A percentile compares a stretch with the other conserved stretches of the same genome.
Evolutionary conservation across 2,888 invertebrate genomes (phyloP).

Genomic region (Morinoia aosen): DNA sequence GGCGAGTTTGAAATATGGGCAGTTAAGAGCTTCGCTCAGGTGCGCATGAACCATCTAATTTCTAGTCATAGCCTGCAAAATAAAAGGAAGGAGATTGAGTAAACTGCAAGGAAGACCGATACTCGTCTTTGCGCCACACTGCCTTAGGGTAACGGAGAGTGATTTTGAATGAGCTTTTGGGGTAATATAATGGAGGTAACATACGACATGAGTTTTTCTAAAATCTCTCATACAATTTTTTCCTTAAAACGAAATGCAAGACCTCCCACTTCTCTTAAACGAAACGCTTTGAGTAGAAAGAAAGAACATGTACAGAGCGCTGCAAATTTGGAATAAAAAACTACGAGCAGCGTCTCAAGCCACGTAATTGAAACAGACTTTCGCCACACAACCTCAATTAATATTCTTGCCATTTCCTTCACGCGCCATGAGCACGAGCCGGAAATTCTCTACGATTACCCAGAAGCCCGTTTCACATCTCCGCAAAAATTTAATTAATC

Average conservation of each 20-base stretch:
- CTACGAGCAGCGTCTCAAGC: background rate
- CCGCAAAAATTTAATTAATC: background rate
- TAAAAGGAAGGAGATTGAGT: background rate
- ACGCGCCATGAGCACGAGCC: background rate
- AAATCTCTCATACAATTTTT: background rate
- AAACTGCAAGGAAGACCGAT: background rate
- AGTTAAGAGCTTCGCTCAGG: background rate
- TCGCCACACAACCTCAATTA: background rate
- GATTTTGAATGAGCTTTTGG: background rate
- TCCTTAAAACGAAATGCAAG: background rate
- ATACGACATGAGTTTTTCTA: background rate
- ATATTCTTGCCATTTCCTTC: background rate
- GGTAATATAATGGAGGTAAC: background rate
- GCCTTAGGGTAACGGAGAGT: background rate
- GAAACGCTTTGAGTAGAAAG: background rate
- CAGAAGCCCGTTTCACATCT: conserved; percentile 9
- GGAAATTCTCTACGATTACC: conserved; percentile 3
- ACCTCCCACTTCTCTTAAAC: background rate
- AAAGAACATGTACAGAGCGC: background rate
- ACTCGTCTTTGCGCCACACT: background rate
- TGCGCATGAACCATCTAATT: background rate
- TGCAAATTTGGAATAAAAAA: background rate
- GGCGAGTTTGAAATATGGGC: background rate
- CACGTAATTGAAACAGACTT: background rate
- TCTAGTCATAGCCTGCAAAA: background rate